Evolutionary conservation across 2,113 vertebrate species (phyloP), one percentile per base, ranked within the genome.

Genomic region (Prietella phreatophila): DNA sequence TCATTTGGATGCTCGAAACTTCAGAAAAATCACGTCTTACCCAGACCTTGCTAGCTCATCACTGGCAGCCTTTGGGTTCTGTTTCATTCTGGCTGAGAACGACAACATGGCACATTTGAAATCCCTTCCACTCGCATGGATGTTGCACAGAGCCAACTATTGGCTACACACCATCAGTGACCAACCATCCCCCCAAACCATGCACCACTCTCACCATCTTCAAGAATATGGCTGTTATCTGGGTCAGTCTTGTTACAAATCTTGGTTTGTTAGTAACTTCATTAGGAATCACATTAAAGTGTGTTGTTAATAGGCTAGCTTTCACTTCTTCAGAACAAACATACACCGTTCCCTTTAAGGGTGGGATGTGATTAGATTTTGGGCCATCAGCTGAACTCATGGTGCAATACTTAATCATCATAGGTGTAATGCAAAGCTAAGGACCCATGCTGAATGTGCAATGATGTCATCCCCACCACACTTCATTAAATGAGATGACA

Each of bases 21-120:
- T 89, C 84, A 87, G 83, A 84, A 89, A 87, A 90, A 85, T 79
- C 88, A 87, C 86, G 86, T 89, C 83, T 85, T 87, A 76, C 80
- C 75, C 69, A 82, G 86, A 88, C 84, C 90, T 73, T 84, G 60
- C 85, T 83, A 79, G 88, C 78, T 78, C 78, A 60, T 71, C 60
- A 27, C 39, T 67, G 85, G 84, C 87, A 86, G 85, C 81, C 82
- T 82, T 56, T 78, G 87, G 78, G 86, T 89, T 88, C 79, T 84
- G 82, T 87, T 78, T 83, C 82, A 86, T 90, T 88, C 84, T 87
- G 87, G 82, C 81, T 86, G 60, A 83, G 89, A 90, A 89, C 58
- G 47, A 80, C 85, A 87, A 85, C 84, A 88, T 83, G 88, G 90
- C 90, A 87, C 83, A 60, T 87, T 82, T 87, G 75, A 89, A 85